Evolutionary conservation across 2,113 vertebrate genomes (phyloP), one percentile per base, ranked within the genome.

Genomic region (Salminus brasiliensis): DNA sequence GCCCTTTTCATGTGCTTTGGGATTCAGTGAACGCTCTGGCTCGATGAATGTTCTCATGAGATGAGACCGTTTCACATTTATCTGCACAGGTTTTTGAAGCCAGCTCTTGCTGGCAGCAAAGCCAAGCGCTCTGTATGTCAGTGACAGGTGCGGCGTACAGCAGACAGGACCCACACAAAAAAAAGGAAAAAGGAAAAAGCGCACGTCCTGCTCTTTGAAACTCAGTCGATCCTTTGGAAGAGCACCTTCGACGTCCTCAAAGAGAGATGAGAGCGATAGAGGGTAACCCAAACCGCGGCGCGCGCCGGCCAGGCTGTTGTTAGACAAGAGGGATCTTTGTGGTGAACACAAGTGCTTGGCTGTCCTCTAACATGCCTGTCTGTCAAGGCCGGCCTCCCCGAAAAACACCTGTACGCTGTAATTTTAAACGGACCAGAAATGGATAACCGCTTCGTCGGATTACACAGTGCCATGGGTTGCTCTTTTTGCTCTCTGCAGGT

Each of bases 311-410:
- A 88, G 87, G 82, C 74, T 81, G 85, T 82, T 86, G 88, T 92
- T 92, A 87, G 91, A 94, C 89, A 94, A 92, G 91, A 90, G 87
- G 91, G 90, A 93, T 89, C 87, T 94, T 90, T 91, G 89, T 92
- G 89, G 87, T 45, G 76, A 90, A 93, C 90, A 92, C 91, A 93
- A 91, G 88, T 89, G 88, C 74, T 91, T 89, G 90, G 87, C 91
- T 94, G 91, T 92, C 85, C 88, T 88, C 80, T 90, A 80, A 81
- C 85, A 83, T 92, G 86, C 89, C 85, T 89, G 89, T 88, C 86
- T 91, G 90, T 95, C 84, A 85, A 79, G 83, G 5, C 65, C 30
- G 71, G 71, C 77, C 89, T 83, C 85, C 77, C 43, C 78, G 60
- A 78, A 76, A 90, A 84, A 91, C 88, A 93, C 92, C 86, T 93